These are phyloP conservation scores for Sakesphorus luctuosus DNA, from an alignment of 2,113 vertebrate genomes.

Conservation along the genomic window DNA sequence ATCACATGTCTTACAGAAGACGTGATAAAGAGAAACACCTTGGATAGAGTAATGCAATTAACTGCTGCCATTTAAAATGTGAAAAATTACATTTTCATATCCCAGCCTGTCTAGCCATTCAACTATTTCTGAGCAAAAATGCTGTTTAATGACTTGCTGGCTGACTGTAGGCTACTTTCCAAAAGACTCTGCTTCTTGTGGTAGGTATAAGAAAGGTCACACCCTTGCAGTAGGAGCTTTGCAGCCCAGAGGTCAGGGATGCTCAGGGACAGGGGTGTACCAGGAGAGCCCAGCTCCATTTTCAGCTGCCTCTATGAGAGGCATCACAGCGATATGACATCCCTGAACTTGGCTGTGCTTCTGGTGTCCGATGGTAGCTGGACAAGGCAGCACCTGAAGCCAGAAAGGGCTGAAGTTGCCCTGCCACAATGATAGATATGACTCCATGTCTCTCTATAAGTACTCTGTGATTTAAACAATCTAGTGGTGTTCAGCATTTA, in stretches of 20 bases:
- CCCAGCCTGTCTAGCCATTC: background rate
- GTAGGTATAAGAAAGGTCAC: background rate
- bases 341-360: no score
- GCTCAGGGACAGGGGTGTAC: background rate
- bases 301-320: background rate
- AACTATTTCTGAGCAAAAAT: background rate
- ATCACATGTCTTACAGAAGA: conserved; percentile 7
- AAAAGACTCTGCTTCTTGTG: background rate
- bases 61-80: conserved; percentile 13
- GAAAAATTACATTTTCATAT: conserved; percentile 6
- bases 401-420: background rate
- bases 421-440: background rate
- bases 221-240: background rate
- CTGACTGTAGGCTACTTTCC: background rate
- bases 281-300: background rate
- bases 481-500: conserved; percentile 2
- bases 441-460: background rate
- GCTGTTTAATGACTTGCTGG: background rate
- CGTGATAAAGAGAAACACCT: conserved; percentile 18
- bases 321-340: fast-evolving
- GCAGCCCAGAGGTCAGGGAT: background rate
- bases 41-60: conserved; percentile 24
- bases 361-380: background rate
- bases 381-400: background rate
- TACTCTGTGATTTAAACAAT: background rate